These are phyloP conservation scores for Heptranchias perlo DNA, from an alignment of 2,113 vertebrate genomes.

Conservation along the genomic window DNA sequence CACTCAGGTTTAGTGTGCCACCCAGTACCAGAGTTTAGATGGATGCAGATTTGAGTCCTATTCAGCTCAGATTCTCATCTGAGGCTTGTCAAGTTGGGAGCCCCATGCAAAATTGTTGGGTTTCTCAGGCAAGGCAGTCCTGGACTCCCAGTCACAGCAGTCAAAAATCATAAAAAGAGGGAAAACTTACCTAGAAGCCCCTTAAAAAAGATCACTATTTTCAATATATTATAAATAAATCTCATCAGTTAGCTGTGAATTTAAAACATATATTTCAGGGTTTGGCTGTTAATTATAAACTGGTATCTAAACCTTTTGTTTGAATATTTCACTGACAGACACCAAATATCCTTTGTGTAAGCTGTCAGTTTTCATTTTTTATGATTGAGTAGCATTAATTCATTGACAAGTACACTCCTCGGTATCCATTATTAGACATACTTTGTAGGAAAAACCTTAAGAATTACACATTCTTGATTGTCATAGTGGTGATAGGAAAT, in stretches of 20 bases:
- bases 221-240: background rate
- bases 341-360: background rate
- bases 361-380: background rate
- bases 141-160: background rate
- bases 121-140: background rate
- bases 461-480: slow-evolving; percentile 28
- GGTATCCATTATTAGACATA: background rate
- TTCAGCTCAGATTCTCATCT: background rate
- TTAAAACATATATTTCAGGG: background rate
- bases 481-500: slow-evolving; percentile 22
- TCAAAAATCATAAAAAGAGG: slow-evolving; percentile 4
- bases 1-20: background rate
- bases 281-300: background rate
- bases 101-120: background rate
- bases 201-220: background rate
- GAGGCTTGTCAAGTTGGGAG: background rate
- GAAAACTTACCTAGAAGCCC: background rate
- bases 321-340: background rate
- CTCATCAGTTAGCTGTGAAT: background rate
- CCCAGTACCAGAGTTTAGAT: background rate
- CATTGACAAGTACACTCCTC: background rate
- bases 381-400: background rate
- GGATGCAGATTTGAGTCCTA: background rate
- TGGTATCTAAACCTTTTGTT: background rate
- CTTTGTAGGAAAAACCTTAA: background rate